Conservation (phyloP, 2,888 invertebrate genomes). For the Lycaena phlaeas region DNA sequence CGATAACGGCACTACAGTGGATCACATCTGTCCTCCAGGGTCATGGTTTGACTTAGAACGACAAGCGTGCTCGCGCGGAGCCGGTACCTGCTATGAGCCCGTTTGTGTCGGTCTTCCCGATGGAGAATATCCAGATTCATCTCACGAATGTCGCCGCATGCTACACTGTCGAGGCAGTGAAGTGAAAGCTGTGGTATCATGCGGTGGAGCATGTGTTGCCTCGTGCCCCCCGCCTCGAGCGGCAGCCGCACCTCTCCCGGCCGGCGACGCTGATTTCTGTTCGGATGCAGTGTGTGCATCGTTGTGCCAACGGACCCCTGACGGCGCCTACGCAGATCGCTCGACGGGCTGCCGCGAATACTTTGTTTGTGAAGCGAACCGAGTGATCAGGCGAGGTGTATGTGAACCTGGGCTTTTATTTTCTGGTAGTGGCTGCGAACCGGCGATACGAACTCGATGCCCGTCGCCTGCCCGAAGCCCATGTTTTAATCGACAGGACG, state of each 20-base stretch:
- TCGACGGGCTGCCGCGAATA: conserved; percentile 71
- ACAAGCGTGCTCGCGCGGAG: conserved; percentile 66
- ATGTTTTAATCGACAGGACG: conserved; percentile 58
- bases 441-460: conserved; percentile 51
- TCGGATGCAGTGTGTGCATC: conserved; percentile 60
- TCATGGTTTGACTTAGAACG: conserved; percentile 70
- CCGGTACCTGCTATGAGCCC: conserved; percentile 74
- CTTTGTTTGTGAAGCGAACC: conserved; percentile 68
- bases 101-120: conserved; percentile 72
- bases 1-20: conserved; percentile 54
- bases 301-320: conserved; percentile 60
- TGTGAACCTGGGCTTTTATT: conserved; percentile 69
- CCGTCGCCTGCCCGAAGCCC: conserved; percentile 56
- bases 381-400: conserved; percentile 66
- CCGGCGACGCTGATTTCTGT: conserved; percentile 65
- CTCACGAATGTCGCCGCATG: conserved; percentile 69
- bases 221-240: conserved; percentile 56
- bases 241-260: conserved; percentile 55
- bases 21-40: conserved; percentile 65
- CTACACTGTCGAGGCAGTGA: conserved; percentile 64
- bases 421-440: conserved; percentile 64
- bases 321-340: conserved; percentile 73
- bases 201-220: conserved; percentile 33
- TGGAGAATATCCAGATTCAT: conserved; percentile 71
- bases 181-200: conserved; percentile 45